These are phyloP conservation scores for Semotilus atromaculatus DNA, from an alignment of 2,797 vertebrate species.

Conservation along the genomic window DNA sequence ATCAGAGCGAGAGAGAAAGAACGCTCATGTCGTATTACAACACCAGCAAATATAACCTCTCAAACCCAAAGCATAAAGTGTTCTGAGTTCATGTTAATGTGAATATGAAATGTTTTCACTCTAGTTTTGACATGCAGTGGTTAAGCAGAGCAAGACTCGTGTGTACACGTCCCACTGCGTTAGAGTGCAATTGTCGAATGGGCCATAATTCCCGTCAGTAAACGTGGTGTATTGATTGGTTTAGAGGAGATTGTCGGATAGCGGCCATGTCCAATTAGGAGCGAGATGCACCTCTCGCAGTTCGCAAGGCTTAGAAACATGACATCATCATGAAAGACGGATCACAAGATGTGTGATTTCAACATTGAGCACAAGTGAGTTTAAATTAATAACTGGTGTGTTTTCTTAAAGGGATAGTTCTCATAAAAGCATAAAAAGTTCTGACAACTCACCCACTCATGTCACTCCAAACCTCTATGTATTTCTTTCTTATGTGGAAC, in stretches of 20 bases:
- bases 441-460: not conserved
- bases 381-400: constrained; percentile 4
- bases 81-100: not conserved
- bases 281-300: constrained; percentile 32
- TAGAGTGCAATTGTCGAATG: constrained; percentile 40
- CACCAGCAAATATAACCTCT: constrained; percentile 13
- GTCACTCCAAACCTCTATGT: not conserved
- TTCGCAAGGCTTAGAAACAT: constrained; percentile 14
- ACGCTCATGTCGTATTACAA: constrained; percentile 21
- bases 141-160: constrained; percentile 3
- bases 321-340: constrained; percentile 21
- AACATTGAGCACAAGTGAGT: not conserved
- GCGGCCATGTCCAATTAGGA: constrained; percentile 42
- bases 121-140: not conserved
- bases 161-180: constrained; percentile 1
- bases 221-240: constrained; percentile 46
- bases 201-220: constrained; percentile 41
- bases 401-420: not conserved
- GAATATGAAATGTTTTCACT: constrained; percentile 11
- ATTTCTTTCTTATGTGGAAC: not conserved
- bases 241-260: constrained; percentile 33
- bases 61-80: not conserved
- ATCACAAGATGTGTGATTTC: constrained; percentile 18
- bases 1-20: constrained; percentile 21
- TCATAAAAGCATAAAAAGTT: not conserved